A percentile compares a stretch with the other conserved stretches of the same genome.
Evolutionary conservation across 2,797 vertebrate species (phyloP).

Genomic region (Sarcophilus harrisii): DNA sequence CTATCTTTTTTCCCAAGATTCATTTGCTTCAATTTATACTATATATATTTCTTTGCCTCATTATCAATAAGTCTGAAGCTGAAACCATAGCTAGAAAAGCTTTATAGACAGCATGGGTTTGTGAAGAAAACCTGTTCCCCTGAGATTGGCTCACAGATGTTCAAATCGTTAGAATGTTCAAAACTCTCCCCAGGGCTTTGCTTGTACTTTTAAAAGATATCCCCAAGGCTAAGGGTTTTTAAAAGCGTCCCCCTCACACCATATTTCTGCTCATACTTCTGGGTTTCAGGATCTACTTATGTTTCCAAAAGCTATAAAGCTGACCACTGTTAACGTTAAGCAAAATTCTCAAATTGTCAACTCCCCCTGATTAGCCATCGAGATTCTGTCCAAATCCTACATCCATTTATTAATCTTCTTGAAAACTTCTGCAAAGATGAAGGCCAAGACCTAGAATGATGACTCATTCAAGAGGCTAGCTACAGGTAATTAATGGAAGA

Average conservation of each 20-base stretch:
- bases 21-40: background rate
- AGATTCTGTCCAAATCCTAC: background rate
- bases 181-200: background rate
- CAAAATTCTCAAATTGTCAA: background rate
- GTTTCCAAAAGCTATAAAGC: background rate
- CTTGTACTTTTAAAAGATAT: background rate
- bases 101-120: background rate
- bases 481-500: background rate
- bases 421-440: background rate
- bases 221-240: background rate
- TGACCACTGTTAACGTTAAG: background rate
- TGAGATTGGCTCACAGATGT: conserved; percentile 23
- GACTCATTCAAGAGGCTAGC: background rate
- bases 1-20: background rate
- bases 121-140: conserved; percentile 19
- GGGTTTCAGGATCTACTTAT: background rate
- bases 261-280: conserved; percentile 13
- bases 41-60: background rate
- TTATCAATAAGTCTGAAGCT: background rate
- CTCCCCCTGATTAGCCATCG: background rate
- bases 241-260: background rate
- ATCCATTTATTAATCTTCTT: background rate
- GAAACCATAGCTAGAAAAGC: background rate
- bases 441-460: background rate
- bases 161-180: background rate